Evolutionary conservation across 2,888 invertebrate species (phyloP).

Genomic region (Ganaspis brasiliensis): DNA sequence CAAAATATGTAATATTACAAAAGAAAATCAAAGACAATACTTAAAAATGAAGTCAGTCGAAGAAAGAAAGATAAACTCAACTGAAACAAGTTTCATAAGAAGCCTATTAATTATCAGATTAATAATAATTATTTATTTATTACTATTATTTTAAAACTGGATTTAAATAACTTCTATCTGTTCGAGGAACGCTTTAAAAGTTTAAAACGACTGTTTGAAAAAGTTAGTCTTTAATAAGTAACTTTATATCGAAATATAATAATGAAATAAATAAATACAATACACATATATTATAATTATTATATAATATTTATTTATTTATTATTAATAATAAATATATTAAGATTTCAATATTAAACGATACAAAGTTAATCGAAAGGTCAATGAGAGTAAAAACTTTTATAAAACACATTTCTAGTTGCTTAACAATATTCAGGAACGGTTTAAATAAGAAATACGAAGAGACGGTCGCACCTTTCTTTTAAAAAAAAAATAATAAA

Average conservation of each 20-base stretch:
- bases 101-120: too few relatives aligned
- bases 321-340: too few relatives aligned
- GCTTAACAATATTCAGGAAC: slow-evolving; percentile 1
- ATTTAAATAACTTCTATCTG: background rate
- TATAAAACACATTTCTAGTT: background rate
- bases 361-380: background rate
- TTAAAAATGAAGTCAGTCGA: slow-evolving; percentile 35
- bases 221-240: background rate
- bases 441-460: slow-evolving; percentile 21
- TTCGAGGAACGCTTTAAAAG: background rate
- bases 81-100: background rate
- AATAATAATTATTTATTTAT: too few relatives aligned
- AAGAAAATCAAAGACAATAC: background rate
- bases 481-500: slow-evolving; percentile 24
- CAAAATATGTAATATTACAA: background rate
- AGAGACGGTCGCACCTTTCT: slow-evolving; percentile 1
- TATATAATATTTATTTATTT: too few relatives aligned
- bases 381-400: background rate
- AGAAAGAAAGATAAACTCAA: slow-evolving; percentile 1
- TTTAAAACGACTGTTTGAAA: background rate
- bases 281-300: too few relatives aligned
- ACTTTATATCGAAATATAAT: too few relatives aligned
- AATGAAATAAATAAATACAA: too few relatives aligned
- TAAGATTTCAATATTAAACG: too few relatives aligned
- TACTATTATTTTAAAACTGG: too few relatives aligned